These are phyloP conservation scores for Meteorus cinctellus DNA, from an alignment of 2,888 invertebrate genomes.

Conservation along the genomic window DNA sequence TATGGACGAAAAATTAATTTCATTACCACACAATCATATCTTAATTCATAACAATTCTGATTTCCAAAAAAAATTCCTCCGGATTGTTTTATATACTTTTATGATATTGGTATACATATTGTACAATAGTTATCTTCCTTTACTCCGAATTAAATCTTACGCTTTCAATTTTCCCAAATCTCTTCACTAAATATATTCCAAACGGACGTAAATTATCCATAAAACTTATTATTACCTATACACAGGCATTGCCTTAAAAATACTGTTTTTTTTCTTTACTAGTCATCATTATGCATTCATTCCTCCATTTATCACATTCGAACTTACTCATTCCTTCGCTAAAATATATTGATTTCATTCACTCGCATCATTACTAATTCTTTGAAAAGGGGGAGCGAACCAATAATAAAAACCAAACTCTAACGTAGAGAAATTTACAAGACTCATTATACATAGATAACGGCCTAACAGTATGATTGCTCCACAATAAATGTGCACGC, in stretches of 20 bases:
- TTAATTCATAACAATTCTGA: neutral
- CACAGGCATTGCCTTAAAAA: constrained; percentile 59
- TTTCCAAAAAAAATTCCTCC: neutral
- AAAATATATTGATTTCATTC: constrained; percentile 21
- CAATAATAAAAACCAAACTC: neutral
- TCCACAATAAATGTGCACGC: neutral
- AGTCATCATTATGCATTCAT: constrained; percentile 30
- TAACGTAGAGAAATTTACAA: neutral
- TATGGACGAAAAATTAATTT: neutral
- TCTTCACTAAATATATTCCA: constrained; percentile 16
- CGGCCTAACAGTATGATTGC: neutral
- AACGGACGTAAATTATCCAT: constrained; percentile 2
- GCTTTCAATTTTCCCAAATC: neutral
- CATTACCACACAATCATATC: neutral
- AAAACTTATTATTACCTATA: constrained; percentile 54
- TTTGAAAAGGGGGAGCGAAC: neutral
- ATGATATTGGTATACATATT: neutral
- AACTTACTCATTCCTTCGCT: constrained; percentile 19
- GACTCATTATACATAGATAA: neutral
- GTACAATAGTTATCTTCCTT: neutral
- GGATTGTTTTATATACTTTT: neutral
- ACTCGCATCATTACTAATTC: neutral
- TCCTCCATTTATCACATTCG: neutral
- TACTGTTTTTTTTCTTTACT: constrained; percentile 52
- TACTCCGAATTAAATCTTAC: too few relatives aligned